Evolutionary conservation across 2,888 invertebrate species (phyloP).

Genomic region (Eilema depressum): DNA sequence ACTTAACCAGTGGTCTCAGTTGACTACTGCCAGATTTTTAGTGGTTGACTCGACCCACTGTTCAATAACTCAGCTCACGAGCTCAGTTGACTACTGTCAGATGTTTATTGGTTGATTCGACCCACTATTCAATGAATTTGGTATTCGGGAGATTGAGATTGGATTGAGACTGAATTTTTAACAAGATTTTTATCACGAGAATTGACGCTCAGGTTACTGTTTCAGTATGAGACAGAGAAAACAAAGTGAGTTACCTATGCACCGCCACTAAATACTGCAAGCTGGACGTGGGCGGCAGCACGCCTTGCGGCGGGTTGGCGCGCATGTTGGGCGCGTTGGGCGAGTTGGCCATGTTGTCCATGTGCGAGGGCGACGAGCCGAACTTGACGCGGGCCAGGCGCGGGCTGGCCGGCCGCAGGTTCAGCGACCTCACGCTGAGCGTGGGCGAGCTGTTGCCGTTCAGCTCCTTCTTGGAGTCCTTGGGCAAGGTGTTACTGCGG

Average conservation of each 20-base stretch:
- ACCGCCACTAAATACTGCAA: slow-evolving; percentile 91
- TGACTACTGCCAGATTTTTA: no score
- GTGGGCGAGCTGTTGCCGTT: slow-evolving; percentile 62
- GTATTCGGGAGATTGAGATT: no score
- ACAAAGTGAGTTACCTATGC: slow-evolving; percentile 79
- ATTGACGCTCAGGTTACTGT: no score
- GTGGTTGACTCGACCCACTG: no score
- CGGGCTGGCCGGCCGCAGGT: slow-evolving; percentile 59
- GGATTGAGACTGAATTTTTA: no score
- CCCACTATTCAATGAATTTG: no score
- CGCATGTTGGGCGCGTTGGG: background rate
- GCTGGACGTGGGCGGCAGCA: slow-evolving; percentile 38
- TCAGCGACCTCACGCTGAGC: slow-evolving; percentile 63
- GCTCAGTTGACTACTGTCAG: no score
- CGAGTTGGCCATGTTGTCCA: slow-evolving; percentile 58
- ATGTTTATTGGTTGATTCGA: no score
- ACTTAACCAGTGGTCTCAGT: no score
- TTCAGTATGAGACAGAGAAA: no score
- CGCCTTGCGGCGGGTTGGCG: slow-evolving; percentile 10
- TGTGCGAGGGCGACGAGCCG: slow-evolving; percentile 69
- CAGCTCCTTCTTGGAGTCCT: slow-evolving; percentile 49
- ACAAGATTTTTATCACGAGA: no score
- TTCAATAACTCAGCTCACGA: no score
- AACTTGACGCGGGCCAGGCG: slow-evolving; percentile 60
- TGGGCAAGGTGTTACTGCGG: slow-evolving; percentile 60